These are phyloP conservation scores for Turritopsis dohrnii DNA, from an alignment of 30 jellyfish, hydroid and myxozoan genomes.

Conservation along the genomic window DNA sequence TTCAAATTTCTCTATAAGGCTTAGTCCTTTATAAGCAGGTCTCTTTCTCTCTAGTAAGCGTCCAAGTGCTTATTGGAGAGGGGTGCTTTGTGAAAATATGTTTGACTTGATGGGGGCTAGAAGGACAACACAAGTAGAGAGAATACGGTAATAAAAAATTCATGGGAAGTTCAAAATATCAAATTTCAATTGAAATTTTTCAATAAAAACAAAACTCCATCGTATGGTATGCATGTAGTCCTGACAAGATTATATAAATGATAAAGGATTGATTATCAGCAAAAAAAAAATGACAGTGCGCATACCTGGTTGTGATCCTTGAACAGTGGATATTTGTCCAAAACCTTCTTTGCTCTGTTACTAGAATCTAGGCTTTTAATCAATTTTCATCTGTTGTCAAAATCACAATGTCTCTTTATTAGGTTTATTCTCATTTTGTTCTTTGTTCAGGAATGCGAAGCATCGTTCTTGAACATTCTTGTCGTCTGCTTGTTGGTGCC, in stretches of 20 bases:
- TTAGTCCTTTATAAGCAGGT: too few relatives aligned
- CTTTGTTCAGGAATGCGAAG: neutral
- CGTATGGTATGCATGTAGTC: neutral
- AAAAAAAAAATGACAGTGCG: neutral
- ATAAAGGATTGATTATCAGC: too few relatives aligned
- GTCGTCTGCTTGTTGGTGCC: neutral
- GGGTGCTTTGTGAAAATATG: too few relatives aligned
- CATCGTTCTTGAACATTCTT: neutral
- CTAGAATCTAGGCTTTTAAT: neutral
- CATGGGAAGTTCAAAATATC: neutral
- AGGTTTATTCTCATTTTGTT: neutral
- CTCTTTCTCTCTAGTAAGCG: neutral
- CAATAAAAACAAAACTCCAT: neutral
- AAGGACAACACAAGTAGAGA: neutral
- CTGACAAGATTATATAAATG: neutral
- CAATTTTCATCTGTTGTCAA: neutral
- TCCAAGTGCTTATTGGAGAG: neutral
- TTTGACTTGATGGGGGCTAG: too few relatives aligned
- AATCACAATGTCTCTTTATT: neutral
- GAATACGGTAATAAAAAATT: neutral
- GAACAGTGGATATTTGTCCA: neutral
- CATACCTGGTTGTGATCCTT: neutral
- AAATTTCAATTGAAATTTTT: neutral
- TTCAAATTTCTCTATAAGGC: too few relatives aligned
- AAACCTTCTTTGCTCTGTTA: neutral